A percentile compares a stretch with the other conserved stretches of the same genome.
Evolutionary conservation across 2,113 vertebrate genomes (phyloP).

Genomic region (Neopipo cinnamomea): DNA sequence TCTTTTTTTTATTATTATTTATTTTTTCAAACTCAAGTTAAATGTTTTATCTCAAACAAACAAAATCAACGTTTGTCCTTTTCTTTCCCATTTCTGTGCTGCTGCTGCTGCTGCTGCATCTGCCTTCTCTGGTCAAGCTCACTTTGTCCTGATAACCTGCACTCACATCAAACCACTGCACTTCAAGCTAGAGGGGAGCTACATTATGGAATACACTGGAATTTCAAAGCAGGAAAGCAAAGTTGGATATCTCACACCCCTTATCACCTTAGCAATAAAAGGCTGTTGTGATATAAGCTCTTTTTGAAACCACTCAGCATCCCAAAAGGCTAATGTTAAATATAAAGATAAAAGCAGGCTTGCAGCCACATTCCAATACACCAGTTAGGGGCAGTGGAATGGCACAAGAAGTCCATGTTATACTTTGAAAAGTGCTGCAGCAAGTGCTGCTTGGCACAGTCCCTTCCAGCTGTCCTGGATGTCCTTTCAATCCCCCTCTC

Average conservation of each 20-base stretch:
- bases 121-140: not conserved
- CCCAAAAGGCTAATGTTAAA: slow-evolving; percentile 3
- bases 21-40: not conserved
- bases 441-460: not conserved
- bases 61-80: not conserved
- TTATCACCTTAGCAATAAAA: not conserved
- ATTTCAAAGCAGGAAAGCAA: slow-evolving; percentile 1
- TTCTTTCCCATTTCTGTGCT: not conserved
- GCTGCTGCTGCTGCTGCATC: not conserved
- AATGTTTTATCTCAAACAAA: not conserved
- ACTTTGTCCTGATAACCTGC: not conserved
- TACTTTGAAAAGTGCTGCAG: not conserved
- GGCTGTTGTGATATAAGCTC: not conserved
- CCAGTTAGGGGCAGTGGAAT: not conserved
- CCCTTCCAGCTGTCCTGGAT: not conserved
- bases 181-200: not conserved
- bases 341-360: not conserved
- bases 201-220: not conserved
- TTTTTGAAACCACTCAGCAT: slow-evolving; percentile 1
- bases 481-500: not conserved
- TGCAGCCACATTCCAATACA: not conserved
- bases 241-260: not conserved
- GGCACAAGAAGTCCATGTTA: not conserved
- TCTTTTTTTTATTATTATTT: not conserved
- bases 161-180: not conserved